Evolutionary conservation across 1,140 invertebrate genomes (phyloP).

Genomic region (Zaprionus ghesquierei): DNA sequence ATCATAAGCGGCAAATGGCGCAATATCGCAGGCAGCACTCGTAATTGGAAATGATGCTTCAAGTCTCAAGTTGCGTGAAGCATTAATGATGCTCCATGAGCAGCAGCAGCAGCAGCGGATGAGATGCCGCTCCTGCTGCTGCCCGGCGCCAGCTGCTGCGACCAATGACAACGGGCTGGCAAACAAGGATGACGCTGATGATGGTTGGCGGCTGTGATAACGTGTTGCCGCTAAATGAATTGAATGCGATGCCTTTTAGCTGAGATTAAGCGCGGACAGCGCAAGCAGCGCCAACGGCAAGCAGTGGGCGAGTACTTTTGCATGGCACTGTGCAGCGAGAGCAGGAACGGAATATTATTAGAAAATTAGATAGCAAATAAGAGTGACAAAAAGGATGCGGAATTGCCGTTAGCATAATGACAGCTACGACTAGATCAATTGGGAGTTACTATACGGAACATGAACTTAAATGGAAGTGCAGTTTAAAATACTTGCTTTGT

Average conservation of each 20-base stretch:
- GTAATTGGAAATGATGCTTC: conserved; percentile 75
- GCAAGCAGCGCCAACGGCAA: not conserved
- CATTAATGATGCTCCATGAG: conserved; percentile 60
- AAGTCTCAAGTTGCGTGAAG: conserved; percentile 60
- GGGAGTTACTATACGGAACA: not conserved
- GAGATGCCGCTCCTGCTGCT: not conserved
- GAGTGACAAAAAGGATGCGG: not conserved
- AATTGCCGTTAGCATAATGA: not conserved
- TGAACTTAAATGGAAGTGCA: not conserved
- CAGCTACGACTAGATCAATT: not conserved
- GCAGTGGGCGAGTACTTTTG: conserved; percentile 9
- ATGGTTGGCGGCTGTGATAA: conserved; percentile 46
- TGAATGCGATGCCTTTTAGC: conserved; percentile 60
- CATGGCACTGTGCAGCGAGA: conserved; percentile 34
- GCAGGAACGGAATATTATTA: not conserved
- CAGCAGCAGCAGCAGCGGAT: not conserved
- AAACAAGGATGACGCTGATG: conserved; percentile 46
- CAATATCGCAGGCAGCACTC: conserved; percentile 20
- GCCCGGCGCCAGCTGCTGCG: conserved; percentile 12
- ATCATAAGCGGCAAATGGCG: conserved; percentile 33
- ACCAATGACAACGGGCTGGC: conserved; percentile 23
- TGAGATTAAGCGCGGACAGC: conserved; percentile 38
- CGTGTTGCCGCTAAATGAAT: conserved; percentile 65
- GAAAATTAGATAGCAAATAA: not conserved
- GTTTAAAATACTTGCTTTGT: not conserved